A percentile compares a stretch with the other conserved stretches of the same genome.
Conservation (phyloP, 2,113 vertebrate genomes). For the Azemiops feae region DNA sequence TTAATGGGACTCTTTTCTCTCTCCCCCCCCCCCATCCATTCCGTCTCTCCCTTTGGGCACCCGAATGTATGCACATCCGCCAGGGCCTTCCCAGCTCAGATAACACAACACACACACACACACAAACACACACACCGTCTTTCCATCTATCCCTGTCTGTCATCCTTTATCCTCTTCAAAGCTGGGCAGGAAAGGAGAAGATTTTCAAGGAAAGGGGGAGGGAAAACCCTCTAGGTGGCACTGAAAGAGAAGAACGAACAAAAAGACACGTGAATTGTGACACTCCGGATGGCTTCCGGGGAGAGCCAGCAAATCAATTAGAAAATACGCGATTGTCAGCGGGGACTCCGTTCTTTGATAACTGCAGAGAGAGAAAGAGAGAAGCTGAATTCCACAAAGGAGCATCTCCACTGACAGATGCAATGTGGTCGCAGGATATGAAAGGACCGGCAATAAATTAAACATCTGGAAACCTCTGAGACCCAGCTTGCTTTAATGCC, state of each 20-base stretch:
- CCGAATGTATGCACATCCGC: not conserved
- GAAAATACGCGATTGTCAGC: not conserved
- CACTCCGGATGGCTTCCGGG: not conserved
- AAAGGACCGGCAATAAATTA: not conserved
- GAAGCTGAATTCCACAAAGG: not conserved
- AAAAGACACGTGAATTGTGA: not conserved
- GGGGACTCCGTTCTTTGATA: conserved; percentile 6
- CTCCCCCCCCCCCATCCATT: not conserved
- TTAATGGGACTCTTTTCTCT: not conserved
- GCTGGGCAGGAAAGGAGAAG: not conserved
- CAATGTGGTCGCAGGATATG: not conserved
- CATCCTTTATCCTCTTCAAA: conserved; percentile 22
- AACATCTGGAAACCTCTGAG: not conserved
- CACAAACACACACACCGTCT: not conserved
- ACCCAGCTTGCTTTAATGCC: not conserved
- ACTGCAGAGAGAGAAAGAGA: not conserved
- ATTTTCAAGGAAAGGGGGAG: not conserved
- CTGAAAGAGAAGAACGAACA: not conserved
- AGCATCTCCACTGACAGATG: not conserved
- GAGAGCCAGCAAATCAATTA: not conserved
- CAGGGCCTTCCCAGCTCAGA: not conserved
- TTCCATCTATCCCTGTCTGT: not conserved
- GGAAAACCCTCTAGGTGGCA: conserved; percentile 1
- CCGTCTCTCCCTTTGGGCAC: not conserved
- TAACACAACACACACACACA: not conserved